These are phyloP conservation scores for Cremastobaeus sp. DNA, from an alignment of 2,888 invertebrate genomes.

Conservation along the genomic window DNA sequence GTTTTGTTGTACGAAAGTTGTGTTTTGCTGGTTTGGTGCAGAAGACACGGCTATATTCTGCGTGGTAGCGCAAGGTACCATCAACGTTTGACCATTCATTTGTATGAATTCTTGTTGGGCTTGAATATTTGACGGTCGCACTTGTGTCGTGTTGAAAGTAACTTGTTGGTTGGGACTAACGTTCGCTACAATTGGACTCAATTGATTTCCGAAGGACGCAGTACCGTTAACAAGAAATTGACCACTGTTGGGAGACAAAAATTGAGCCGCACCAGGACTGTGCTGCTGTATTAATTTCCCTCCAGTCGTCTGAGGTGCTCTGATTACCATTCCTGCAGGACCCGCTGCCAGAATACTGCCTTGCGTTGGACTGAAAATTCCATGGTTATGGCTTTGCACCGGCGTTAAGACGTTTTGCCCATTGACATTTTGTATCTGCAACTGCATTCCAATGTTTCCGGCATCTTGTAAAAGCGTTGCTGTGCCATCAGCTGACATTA, in stretches of 20 bases:
- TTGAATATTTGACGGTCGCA: slow-evolving; percentile 77
- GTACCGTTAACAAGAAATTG: slow-evolving; percentile 88
- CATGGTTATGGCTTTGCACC: slow-evolving; percentile 82
- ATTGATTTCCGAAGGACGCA: slow-evolving; percentile 84
- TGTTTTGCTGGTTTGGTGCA: slow-evolving; percentile 81
- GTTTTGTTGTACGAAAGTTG: slow-evolving; percentile 90
- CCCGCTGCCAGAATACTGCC: slow-evolving; percentile 84
- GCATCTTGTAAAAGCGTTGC: slow-evolving; percentile 87
- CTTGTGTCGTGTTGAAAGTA: slow-evolving; percentile 81
- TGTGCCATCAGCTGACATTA: slow-evolving; percentile 88
- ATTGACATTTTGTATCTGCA: slow-evolving; percentile 89
- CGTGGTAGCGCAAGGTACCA: slow-evolving; percentile 83
- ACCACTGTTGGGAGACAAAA: slow-evolving; percentile 85
- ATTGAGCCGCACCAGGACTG: slow-evolving; percentile 83
- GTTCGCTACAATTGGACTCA: slow-evolving; percentile 88
- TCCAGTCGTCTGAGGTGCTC: slow-evolving; percentile 86
- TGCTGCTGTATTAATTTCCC: slow-evolving; percentile 84
- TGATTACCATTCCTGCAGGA: slow-evolving; percentile 87
- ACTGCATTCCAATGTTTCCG: slow-evolving; percentile 83
- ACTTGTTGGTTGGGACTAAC: slow-evolving; percentile 85
- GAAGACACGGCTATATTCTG: slow-evolving; percentile 81
- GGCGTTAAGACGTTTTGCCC: slow-evolving; percentile 88
- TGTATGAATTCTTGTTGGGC: slow-evolving; percentile 86
- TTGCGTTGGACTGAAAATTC: slow-evolving; percentile 83
- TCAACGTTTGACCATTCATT: slow-evolving; percentile 85